phyloP scores from a whole-genome alignment of 2,113 vertebrate species.

The Apistogramma diplotaenia region DNA sequence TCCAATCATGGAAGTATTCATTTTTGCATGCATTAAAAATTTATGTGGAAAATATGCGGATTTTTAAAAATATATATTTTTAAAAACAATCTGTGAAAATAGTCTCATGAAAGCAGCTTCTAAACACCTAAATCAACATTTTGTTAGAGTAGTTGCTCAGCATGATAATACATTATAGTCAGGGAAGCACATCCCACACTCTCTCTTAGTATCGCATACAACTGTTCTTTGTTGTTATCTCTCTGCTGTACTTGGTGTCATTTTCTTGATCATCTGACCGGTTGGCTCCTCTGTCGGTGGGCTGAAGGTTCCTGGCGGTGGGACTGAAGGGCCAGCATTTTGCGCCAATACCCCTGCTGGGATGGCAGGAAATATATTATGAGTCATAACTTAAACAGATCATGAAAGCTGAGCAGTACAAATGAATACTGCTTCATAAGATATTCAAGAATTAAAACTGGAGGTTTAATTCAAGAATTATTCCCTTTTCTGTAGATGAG shows the following conservation, averaged over 20 bases:
- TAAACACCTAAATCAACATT: not conserved
- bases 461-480: not conserved
- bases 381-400: constrained; percentile 41
- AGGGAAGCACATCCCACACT: not conserved
- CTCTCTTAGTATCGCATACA: not conserved
- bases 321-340: constrained; percentile 80
- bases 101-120: not conserved
- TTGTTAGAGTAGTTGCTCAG: not conserved
- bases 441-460: not conserved
- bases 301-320: constrained; percentile 79
- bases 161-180: not conserved
- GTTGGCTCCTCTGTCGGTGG: constrained; percentile 77
- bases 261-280: constrained; percentile 51
- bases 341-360: constrained; percentile 81
- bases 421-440: not conserved
- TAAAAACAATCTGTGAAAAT: not conserved
- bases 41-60: too few species aligned
- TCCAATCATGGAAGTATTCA: not conserved
- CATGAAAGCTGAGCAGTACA: not conserved
- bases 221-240: not conserved
- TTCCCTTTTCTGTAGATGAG: not conserved
- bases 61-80: not conserved
- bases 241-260: not conserved
- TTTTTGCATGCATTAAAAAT: not conserved
- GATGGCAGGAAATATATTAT: constrained; percentile 79